Percentiles rank a stretch among this genome's conserved stretches.
Conservation (phyloP, 2,888 invertebrate genomes). For the Timandra comae region DNA sequence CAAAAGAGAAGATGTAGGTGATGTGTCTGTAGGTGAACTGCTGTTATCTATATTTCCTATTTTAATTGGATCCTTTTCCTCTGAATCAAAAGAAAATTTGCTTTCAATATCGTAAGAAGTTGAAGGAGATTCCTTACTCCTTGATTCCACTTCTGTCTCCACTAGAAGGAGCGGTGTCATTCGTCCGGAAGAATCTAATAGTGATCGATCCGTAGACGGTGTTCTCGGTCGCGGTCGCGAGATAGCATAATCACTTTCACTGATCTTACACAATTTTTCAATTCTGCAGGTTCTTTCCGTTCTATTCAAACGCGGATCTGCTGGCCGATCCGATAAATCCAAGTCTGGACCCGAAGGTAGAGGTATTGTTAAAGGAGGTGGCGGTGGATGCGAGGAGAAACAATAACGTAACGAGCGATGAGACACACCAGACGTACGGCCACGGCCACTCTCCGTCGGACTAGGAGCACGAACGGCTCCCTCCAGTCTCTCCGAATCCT, state of each 20-base stretch:
- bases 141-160: constrained; percentile 31
- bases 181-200: constrained; percentile 29
- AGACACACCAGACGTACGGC: constrained; percentile 37
- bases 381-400: constrained; percentile 86
- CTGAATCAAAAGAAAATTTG: constrained; percentile 15
- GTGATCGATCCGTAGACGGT: constrained; percentile 41
- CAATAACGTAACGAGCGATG: constrained; percentile 82
- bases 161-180: constrained; percentile 25
- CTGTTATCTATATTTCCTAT: constrained; percentile 1
- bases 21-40: no score
- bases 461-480: constrained; percentile 91
- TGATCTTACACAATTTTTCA: constrained; percentile 34
- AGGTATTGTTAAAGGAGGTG: constrained; percentile 9
- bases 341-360: not conserved
- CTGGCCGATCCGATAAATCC: constrained; percentile 20
- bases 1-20: no score
- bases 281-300: constrained; percentile 29
- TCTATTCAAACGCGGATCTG: constrained; percentile 38
- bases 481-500: constrained; percentile 94
- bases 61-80: constrained; percentile 16
- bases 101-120: constrained; percentile 17
- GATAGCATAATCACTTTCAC: constrained; percentile 41
- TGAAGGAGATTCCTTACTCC: constrained; percentile 24
- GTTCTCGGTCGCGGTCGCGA: constrained; percentile 75
- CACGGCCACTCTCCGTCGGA: constrained; percentile 47